Conservation (phyloP, 2,113 vertebrate species). For the Jacana jacana region DNA sequence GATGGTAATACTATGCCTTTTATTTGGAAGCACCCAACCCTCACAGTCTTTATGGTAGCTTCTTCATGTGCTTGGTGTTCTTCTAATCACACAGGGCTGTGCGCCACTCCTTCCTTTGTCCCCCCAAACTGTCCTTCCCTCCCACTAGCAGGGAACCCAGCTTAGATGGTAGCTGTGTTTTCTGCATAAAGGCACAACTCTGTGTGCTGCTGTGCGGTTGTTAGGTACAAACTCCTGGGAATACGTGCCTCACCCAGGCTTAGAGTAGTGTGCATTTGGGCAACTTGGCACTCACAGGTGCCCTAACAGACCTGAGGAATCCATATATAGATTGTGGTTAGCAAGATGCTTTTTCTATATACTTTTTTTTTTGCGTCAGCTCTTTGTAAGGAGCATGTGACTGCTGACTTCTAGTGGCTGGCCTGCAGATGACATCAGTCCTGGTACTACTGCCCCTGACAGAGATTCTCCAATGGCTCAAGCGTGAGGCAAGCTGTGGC, state of each 20-base stretch:
- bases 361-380: fast-evolving
- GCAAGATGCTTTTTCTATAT: background rate
- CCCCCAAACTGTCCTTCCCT: background rate
- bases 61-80: background rate
- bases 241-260: fast-evolving
- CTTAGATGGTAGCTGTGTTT: background rate
- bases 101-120: background rate
- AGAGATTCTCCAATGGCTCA: background rate
- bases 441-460: background rate
- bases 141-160: background rate
- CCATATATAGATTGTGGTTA: background rate
- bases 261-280: background rate
- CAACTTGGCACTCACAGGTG: fast-evolving
- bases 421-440: background rate
- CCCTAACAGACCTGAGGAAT: background rate
- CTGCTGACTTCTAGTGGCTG: slow-evolving; percentile 26
- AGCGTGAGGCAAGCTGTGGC: background rate
- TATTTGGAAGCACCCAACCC: background rate
- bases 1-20: background rate
- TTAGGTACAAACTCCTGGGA: background rate
- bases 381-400: background rate
- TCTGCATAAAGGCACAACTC: background rate
- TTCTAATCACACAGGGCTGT: background rate
- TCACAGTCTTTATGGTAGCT: background rate
- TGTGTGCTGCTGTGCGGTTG: fast-evolving